Conservation (phyloP, 2,797 vertebrate species). For the Euphonia xanthogaster region DNA sequence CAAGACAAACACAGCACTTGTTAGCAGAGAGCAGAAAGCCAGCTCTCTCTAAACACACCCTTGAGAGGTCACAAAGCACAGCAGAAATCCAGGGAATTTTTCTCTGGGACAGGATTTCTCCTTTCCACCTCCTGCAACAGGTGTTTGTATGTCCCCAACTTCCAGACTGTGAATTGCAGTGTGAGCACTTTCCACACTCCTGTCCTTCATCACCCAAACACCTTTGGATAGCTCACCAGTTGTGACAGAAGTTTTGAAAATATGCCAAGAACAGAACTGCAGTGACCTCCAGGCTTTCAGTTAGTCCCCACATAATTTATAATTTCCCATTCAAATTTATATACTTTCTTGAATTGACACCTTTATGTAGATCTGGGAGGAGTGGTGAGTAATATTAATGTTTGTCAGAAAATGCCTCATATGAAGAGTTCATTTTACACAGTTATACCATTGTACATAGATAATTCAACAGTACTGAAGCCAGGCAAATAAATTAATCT, state of each 20-base stretch:
- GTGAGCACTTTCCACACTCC: not conserved
- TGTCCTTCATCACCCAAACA: not conserved
- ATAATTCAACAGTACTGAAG: constrained; percentile 12
- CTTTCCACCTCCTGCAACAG: not conserved
- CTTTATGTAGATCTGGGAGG: not conserved
- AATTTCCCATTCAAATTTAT: not conserved
- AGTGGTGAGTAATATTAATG: not conserved
- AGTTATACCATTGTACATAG: not conserved
- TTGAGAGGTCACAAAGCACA: not conserved
- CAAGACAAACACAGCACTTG: not conserved
- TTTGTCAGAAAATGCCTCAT: not conserved
- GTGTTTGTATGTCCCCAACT: not conserved
- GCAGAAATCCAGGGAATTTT: not conserved
- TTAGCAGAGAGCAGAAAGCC: not conserved
- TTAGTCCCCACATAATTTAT: not conserved
- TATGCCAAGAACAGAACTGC: not conserved
- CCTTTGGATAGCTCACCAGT: not conserved
- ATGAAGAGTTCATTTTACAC: not conserved
- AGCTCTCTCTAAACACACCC: not conserved
- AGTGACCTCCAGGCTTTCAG: not conserved
- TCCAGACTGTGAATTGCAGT: not conserved
- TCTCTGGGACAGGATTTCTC: not conserved
- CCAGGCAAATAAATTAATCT: constrained; percentile 2
- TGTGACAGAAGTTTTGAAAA: not conserved
- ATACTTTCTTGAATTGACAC: not conserved